Conservation (phyloP, 2,797 vertebrate genomes). For the Pitangus sulphuratus region DNA sequence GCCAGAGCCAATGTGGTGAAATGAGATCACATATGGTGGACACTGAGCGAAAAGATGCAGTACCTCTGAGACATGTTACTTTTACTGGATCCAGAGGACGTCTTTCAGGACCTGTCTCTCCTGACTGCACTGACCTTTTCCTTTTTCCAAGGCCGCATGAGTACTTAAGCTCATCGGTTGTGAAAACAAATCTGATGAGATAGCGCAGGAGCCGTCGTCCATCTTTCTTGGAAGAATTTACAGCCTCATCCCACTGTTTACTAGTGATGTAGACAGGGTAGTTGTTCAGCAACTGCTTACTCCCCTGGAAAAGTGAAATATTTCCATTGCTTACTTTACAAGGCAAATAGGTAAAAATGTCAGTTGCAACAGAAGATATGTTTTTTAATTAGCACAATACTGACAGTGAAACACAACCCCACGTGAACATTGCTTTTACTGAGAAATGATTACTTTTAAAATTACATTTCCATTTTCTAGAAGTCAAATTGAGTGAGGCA, state of each 20-base stretch:
- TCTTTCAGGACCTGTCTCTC: constrained; percentile 95
- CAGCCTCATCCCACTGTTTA: constrained; percentile 99
- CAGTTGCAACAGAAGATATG: constrained; percentile 53
- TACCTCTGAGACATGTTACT: constrained; percentile 99
- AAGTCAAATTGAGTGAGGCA: constrained; percentile 64
- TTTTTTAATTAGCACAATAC: constrained; percentile 16
- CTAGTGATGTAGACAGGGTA: constrained; percentile 98
- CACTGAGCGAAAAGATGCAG: constrained; percentile 81
- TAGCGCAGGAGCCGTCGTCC: constrained; percentile 95
- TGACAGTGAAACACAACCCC: constrained; percentile 48
- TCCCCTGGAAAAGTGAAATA: constrained; percentile 85
- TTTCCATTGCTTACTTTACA: constrained; percentile 51
- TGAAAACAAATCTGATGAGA: constrained; percentile 98
- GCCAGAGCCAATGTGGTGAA: constrained; percentile 82
- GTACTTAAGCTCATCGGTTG: constrained; percentile 99
- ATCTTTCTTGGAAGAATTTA: constrained; percentile 99
- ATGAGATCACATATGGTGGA: constrained; percentile 82
- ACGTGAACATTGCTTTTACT: constrained; percentile 58
- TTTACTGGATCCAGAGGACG: constrained; percentile 98
- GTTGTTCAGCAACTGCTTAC: constrained; percentile 97
- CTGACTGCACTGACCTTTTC: constrained; percentile 98
- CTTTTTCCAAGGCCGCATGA: constrained; percentile 99
- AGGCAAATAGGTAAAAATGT: constrained; percentile 28
- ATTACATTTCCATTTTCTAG: constrained; percentile 75
- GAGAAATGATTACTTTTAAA: constrained; percentile 67